phyloP scores from a whole-genome alignment of 1,140 invertebrate species.

The Chrysoperla carnea region DNA sequence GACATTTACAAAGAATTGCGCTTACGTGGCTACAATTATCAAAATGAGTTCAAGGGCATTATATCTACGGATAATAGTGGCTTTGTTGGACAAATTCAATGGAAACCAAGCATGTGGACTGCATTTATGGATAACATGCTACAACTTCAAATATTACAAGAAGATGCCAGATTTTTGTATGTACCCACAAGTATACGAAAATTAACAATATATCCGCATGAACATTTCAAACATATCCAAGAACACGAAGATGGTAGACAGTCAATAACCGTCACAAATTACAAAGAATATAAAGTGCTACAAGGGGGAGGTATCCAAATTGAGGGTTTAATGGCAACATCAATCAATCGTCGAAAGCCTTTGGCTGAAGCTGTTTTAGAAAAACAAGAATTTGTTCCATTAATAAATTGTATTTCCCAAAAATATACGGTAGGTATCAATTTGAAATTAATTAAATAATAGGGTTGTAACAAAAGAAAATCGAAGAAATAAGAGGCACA shows the following conservation, averaged over 20 bases:
- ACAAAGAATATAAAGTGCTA: too few species aligned
- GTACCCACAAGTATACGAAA: slow-evolving; percentile 74
- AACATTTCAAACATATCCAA: slow-evolving; percentile 32
- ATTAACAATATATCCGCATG: slow-evolving; percentile 56
- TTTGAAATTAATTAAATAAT: too few species aligned
- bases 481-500: too few species aligned
- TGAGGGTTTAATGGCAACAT: slow-evolving; percentile 53
- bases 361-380: slow-evolving; percentile 49
- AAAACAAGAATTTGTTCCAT: slow-evolving; percentile 58
- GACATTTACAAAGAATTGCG: slow-evolving; percentile 88
- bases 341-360: slow-evolving; percentile 48
- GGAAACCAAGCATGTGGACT: slow-evolving; percentile 66
- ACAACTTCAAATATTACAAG: slow-evolving; percentile 63
- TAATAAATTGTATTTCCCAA: slow-evolving; percentile 21
- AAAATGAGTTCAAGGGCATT: slow-evolving; percentile 5
- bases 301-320: slow-evolving; percentile 63
- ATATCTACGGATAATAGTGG: neutral
- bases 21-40: slow-evolving; percentile 83
- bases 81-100: slow-evolving; percentile 30
- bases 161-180: slow-evolving; percentile 54
- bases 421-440: neutral
- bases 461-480: too few species aligned
- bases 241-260: neutral
- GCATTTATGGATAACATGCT: slow-evolving; percentile 89
- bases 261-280: too few species aligned